phyloP scores from a whole-genome alignment of 2,113 vertebrate genomes.

The Connochaetes taurinus region DNA sequence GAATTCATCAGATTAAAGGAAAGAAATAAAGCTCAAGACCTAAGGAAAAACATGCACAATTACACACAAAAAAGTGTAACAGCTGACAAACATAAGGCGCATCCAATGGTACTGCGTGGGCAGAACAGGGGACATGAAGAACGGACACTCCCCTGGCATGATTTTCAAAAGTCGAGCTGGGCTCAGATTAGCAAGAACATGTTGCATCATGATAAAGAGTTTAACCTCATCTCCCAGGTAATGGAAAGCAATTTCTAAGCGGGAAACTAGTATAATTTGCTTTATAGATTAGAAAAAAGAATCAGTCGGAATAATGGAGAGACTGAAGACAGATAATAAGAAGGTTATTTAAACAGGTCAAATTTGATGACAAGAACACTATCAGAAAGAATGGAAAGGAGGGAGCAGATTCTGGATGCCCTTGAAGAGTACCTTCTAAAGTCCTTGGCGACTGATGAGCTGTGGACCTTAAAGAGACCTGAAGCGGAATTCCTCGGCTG shows the following conservation, averaged over 20 bases:
- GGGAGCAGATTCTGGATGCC: background rate
- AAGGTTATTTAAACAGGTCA: background rate
- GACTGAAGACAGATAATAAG: background rate
- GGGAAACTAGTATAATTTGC: background rate
- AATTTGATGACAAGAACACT: background rate
- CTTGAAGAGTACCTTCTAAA: background rate
- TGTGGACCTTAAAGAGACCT: background rate
- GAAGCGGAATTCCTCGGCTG: background rate
- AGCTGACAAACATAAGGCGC: background rate
- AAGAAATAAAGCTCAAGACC: background rate
- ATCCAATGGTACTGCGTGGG: background rate
- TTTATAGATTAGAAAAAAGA: slow-evolving; percentile 16
- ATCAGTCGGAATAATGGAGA: background rate
- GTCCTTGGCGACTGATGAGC: background rate
- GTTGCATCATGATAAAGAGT: background rate
- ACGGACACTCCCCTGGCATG: background rate
- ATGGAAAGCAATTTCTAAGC: slow-evolving; percentile 26
- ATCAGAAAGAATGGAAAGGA: background rate
- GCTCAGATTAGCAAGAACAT: background rate
- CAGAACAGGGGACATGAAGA: background rate
- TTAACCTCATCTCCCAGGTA: background rate
- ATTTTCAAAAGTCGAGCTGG: background rate
- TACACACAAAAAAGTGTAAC: background rate
- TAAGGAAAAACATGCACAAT: background rate
- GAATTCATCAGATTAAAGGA: background rate